Base-by-base conservation (phyloP, 2,797 vertebrate species). In the Spheniscus humboldti region DNA sequence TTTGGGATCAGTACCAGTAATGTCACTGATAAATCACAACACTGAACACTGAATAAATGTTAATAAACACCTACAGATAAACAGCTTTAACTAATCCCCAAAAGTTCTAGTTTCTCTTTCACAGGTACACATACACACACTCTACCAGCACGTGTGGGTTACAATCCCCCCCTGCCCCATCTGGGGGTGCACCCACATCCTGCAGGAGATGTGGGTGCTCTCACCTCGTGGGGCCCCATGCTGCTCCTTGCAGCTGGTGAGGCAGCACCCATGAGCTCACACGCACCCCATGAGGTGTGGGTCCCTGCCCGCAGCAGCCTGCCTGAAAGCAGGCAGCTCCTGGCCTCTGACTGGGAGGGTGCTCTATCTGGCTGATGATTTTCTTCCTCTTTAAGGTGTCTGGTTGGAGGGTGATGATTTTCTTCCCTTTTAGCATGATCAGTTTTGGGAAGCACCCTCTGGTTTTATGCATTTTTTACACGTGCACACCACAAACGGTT, bases 121-220 rank as follows among this genome's bases (percentile, higher is more conserved):
- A n/a, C 7, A 63, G 60, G 47, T 33, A 17, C 25, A 17, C 28
- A 41, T 41, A 37, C 17, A 41, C 37, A 6, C 20, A 11, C 45
- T 72, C 57, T 16, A 35, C 25, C 43, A 64, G 50, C 55, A 57
- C 0, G 0, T 18, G 7, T 57, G 18, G n/a, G 13, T 80, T 85
- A 13, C 25, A 18, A 0, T 28, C 5, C 13, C 11, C 12, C 4
- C 1, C 10, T 9, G 6, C 23, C 33, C 25, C 8, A 4, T 28
- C 45, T 75, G 37, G 22, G 57, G 33, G 13, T 68, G n/a, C 41
- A 28, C n/a, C 35, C n/a, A 7, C 3, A 1, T 39, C 27, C 48
- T 81, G 28, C 52, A 55, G 60, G 50, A 66, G 45, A 4, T 35
- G 35, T 48, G 64, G n/a, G 9, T 71, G 33, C 56, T 63, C 13